Evolutionary conservation across 2,888 invertebrate genomes (phyloP).

Genomic region (Rotaria macrura): DNA sequence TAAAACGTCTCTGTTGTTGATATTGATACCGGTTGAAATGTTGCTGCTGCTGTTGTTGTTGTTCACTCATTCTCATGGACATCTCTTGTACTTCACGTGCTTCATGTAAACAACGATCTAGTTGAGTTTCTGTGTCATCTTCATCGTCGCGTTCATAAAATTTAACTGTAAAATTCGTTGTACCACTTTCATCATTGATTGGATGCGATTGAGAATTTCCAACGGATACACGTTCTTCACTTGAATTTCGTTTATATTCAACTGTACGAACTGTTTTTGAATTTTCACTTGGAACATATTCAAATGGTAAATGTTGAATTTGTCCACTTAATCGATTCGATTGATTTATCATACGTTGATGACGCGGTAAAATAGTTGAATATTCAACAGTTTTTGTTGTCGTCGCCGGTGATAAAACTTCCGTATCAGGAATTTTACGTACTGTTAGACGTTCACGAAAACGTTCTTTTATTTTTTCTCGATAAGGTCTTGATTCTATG

Average conservation of each 20-base stretch:
- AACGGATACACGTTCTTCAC: neutral
- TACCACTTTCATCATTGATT: neutral
- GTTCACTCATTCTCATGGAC: slow-evolving; percentile 15
- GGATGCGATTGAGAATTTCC: neutral
- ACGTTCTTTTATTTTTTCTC: slow-evolving; percentile 10
- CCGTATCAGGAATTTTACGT: neutral
- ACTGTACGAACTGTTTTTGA: slow-evolving; percentile 1
- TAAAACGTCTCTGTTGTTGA: neutral
- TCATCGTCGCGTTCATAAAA: slow-evolving; percentile 16
- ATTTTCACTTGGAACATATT: slow-evolving; percentile 8
- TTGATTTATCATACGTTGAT: neutral
- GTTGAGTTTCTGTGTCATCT: neutral
- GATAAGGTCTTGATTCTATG: neutral
- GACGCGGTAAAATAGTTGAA: slow-evolving; percentile 1
- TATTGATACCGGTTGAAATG: neutral
- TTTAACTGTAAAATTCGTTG: neutral
- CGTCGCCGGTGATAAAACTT: neutral
- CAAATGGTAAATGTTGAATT: slow-evolving; percentile 14
- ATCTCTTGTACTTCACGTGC: slow-evolving; percentile 9
- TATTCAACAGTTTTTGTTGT: neutral
- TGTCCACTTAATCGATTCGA: neutral
- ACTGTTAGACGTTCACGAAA: slow-evolving; percentile 13
- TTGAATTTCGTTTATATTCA: slow-evolving; percentile 18
- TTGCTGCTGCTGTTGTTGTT: neutral
- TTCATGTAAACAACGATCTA: neutral